These are phyloP conservation scores for Nyctibius bracteatus DNA, from an alignment of 2,113 vertebrate species.

Conservation along the genomic window DNA sequence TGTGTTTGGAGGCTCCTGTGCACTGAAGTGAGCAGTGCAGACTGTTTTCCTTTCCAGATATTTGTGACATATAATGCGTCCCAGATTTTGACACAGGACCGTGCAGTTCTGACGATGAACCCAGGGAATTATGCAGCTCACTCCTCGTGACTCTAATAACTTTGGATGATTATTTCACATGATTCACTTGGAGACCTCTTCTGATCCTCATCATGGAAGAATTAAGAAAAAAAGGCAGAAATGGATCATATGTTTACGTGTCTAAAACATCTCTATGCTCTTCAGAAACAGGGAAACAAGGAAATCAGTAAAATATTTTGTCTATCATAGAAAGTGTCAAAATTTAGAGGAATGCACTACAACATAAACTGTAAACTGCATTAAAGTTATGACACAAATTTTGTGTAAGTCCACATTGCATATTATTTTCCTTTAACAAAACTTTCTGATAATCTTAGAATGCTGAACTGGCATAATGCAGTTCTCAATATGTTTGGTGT, in stretches of 20 bases:
- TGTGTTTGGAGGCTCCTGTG: not conserved
- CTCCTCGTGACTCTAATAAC: not conserved
- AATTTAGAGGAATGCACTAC: not conserved
- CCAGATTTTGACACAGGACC: not conserved
- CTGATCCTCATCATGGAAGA: not conserved
- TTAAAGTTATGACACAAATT: not conserved
- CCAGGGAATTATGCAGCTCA: not conserved
- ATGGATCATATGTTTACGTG: not conserved
- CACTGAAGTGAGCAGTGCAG: not conserved
- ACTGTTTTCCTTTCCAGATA: not conserved
- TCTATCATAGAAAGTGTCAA: not conserved
- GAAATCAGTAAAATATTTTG: not conserved
- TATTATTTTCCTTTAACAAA: slow-evolving; percentile 13
- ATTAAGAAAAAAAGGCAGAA: not conserved
- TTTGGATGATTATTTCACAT: not conserved
- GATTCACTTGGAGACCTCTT: not conserved
- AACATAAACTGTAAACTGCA: not conserved
- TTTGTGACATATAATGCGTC: not conserved
- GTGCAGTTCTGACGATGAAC: not conserved
- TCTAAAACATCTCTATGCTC: not conserved
- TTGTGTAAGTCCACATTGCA: not conserved
- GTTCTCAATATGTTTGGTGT: slow-evolving; percentile 42
- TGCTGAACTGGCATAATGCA: not conserved
- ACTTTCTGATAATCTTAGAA: slow-evolving; percentile 3
- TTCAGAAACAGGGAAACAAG: not conserved